Evolutionary conservation across 2,113 vertebrate species (phyloP).

Genomic region (Pterocles gutturalis): DNA sequence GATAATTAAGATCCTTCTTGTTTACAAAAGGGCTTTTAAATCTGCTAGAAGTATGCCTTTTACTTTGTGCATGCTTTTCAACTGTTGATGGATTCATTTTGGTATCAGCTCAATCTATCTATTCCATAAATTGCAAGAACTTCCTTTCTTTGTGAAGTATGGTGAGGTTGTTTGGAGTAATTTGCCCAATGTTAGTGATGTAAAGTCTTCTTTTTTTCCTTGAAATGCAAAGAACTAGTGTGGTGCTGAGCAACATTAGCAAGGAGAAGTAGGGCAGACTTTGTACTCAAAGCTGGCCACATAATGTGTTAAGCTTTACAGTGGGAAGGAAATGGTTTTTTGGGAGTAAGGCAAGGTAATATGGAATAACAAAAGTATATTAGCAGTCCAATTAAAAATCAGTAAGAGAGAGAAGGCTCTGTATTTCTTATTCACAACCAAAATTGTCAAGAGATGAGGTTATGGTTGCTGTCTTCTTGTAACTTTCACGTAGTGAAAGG

Average conservation of each 20-base stretch:
- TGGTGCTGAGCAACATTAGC: not conserved
- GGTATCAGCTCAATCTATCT: not conserved
- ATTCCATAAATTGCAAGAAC: slow-evolving; percentile 12
- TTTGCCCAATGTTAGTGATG: not conserved
- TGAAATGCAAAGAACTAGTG: not conserved
- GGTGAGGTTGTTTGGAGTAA: not conserved
- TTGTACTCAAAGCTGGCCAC: not conserved
- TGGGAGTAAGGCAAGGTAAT: not conserved
- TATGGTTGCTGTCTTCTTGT: not conserved
- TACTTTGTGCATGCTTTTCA: not conserved
- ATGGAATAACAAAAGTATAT: not conserved
- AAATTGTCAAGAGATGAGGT: not conserved
- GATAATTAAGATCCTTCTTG: not conserved
- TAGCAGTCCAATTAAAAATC: not conserved
- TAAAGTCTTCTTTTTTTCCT: not conserved
- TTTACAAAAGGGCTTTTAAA: not conserved
- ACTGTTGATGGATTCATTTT: not conserved
- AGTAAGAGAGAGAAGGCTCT: not conserved
- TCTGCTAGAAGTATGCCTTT: not conserved
- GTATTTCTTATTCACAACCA: not conserved
- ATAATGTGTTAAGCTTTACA: not conserved
- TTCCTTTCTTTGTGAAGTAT: not conserved
- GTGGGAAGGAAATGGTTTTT: not conserved
- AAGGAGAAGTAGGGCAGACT: not conserved
- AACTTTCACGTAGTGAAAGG: not conserved